These are phyloP conservation scores for Caenorhabditis japonica DNA, from an alignment of 2,888 invertebrate genomes.

Conservation along the genomic window DNA sequence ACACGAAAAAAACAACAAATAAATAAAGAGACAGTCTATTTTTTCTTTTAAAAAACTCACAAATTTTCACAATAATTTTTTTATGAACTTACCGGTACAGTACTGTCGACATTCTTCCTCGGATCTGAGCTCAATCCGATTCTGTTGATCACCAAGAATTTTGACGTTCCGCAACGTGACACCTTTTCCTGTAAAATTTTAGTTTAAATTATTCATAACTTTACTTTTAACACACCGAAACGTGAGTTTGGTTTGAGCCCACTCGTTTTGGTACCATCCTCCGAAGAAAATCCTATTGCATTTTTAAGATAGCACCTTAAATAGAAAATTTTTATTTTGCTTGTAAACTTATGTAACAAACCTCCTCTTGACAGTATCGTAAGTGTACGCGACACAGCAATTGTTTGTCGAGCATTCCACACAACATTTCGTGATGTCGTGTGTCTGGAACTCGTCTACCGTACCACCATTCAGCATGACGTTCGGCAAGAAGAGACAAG, in stretches of 20 bases:
- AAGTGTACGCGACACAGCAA: conserved; percentile 72
- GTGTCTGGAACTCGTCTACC: conserved; percentile 69
- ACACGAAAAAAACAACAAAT: no score
- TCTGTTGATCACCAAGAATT: conserved; percentile 65
- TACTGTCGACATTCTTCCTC: conserved; percentile 71
- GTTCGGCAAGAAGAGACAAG: conserved; percentile 71
- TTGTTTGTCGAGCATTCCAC: conserved; percentile 56
- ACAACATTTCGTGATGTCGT: conserved; percentile 63
- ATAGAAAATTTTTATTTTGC: no score
- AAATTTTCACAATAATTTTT: no score
- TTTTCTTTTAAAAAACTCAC: no score
- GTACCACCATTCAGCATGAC: conserved; percentile 70
- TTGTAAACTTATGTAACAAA: conserved; percentile 14
- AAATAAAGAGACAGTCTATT: no score
- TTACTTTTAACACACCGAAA: conserved; percentile 34
- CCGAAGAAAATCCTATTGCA: conserved; percentile 71
- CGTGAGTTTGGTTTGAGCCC: conserved; percentile 71
- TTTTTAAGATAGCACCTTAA: conserved; percentile 70
- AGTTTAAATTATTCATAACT: neutral
- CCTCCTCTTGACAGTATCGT: conserved; percentile 52
- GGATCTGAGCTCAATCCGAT: conserved; percentile 60
- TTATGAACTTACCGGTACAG: conserved; percentile 72
- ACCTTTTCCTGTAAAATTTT: conserved; percentile 55
- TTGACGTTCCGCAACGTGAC: conserved; percentile 67
- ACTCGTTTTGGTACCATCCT: conserved; percentile 63